These are phyloP conservation scores for Epirrita christyi DNA, from an alignment of 2,888 invertebrate species.

Conservation along the genomic window DNA sequence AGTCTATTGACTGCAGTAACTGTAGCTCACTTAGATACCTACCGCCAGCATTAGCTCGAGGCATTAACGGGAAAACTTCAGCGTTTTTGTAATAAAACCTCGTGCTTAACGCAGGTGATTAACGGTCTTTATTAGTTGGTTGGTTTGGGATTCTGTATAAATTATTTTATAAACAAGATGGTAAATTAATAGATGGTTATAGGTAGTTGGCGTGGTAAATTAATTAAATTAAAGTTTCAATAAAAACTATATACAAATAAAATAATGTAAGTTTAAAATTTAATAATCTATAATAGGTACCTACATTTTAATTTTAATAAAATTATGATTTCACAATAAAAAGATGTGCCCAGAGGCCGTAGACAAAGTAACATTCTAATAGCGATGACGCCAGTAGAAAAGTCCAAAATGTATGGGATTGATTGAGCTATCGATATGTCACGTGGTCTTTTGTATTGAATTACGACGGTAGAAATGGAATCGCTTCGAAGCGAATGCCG, in stretches of 20 bases:
- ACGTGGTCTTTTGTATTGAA: no score
- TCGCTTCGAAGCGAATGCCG: no score
- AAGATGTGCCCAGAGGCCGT: no score
- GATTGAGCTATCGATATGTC: no score
- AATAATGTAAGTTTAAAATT: not conserved
- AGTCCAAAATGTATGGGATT: no score
- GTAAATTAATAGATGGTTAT: not conserved
- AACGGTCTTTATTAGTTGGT: not conserved
- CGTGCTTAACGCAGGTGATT: not conserved
- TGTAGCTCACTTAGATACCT: not conserved
- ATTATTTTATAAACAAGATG: not conserved
- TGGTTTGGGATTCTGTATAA: not conserved
- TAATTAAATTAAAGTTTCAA: no score
- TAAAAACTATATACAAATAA: slow-evolving; percentile 1
- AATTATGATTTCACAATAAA: no score
- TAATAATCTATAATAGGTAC: no score
- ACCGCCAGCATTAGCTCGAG: not conserved
- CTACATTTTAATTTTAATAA: no score
- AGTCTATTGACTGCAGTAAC: not conserved
- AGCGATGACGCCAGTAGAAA: no score
- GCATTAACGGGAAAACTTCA: not conserved
- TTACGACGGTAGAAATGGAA: no score
- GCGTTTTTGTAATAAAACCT: not conserved
- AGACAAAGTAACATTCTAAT: no score
- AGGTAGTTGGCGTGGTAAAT: not conserved